phyloP scores from a whole-genome alignment of 2,888 invertebrate species.

The Dioctria rufipes region DNA sequence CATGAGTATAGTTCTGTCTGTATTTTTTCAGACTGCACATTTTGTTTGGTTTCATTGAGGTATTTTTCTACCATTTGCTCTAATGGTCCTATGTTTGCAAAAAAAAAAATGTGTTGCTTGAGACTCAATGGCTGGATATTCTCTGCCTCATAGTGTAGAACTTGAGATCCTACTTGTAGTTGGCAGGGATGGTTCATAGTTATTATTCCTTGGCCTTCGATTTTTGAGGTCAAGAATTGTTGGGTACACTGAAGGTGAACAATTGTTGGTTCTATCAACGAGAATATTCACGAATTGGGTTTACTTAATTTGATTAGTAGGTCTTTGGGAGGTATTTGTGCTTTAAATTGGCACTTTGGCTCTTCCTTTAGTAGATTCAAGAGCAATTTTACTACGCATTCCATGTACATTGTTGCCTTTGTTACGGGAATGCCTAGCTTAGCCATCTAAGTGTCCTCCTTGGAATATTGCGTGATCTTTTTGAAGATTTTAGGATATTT shows the following conservation, averaged over 20 bases:
- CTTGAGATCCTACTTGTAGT: neutral
- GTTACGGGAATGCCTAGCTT: neutral
- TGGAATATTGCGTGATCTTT: neutral
- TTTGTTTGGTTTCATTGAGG: too few relatives aligned
- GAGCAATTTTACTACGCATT: neutral
- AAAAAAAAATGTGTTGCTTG: too few relatives aligned
- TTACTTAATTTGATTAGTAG: neutral
- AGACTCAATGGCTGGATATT: too few relatives aligned
- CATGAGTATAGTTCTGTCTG: too few relatives aligned
- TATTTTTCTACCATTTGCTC: too few relatives aligned
- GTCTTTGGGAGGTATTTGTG: neutral
- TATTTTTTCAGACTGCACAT: too few relatives aligned
- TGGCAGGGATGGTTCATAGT: neutral
- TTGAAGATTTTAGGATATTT: neutral
- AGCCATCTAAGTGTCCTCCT: neutral
- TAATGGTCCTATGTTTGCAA: too few relatives aligned
- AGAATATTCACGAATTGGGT: conserved; percentile 1
- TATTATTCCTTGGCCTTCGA: neutral
- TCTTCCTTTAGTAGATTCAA: neutral
- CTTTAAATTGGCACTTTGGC: neutral
- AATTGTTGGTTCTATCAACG: neutral
- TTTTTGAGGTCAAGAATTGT: neutral
- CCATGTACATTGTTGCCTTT: neutral
- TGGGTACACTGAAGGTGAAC: neutral
- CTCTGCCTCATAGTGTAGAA: neutral